phyloP scores from a whole-genome alignment of 2,113 vertebrate species.

The rat (Rattus norvegicus) region DNA sequence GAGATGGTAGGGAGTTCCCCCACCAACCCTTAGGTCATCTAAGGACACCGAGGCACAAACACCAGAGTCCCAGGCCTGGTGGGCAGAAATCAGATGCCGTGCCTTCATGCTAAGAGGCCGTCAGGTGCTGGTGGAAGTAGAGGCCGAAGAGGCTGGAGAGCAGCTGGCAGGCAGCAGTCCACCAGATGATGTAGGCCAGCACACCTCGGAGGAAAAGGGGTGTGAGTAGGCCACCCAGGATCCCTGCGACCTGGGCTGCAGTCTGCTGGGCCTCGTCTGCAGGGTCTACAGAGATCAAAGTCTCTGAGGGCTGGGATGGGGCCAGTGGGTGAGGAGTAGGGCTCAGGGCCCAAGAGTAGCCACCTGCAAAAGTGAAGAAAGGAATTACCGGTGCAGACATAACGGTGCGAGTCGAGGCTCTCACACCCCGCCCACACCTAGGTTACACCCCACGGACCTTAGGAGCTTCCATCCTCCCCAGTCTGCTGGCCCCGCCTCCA shows the following conservation, averaged over 20 bases:
- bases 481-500: background rate
- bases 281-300: background rate
- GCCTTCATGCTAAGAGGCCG: conserved; percentile 84
- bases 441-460: background rate
- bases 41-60: background rate
- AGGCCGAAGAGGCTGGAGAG: conserved; percentile 95
- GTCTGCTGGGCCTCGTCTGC: conserved; percentile 91
- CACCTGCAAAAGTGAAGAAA: conserved; percentile 83
- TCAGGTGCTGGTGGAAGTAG: conserved; percentile 96
- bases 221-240: conserved; percentile 88
- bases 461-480: background rate
- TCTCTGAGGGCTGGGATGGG: background rate
- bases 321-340: conserved; percentile 72
- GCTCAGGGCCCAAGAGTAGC: conserved; percentile 92
- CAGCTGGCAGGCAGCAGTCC: conserved; percentile 95
- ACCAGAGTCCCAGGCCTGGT: background rate
- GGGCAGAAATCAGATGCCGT: background rate
- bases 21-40: background rate
- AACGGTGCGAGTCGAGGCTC: background rate
- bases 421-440: background rate
- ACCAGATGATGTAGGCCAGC: conserved; percentile 96
- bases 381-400: accelerated
- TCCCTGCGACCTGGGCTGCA: conserved; percentile 86
- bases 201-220: conserved; percentile 92
- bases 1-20: background rate